A percentile compares a stretch with the other conserved stretches of the same genome.
phyloP scores from a whole-genome alignment of 2,113 vertebrate genomes.

The Osmerus eperlanus region DNA sequence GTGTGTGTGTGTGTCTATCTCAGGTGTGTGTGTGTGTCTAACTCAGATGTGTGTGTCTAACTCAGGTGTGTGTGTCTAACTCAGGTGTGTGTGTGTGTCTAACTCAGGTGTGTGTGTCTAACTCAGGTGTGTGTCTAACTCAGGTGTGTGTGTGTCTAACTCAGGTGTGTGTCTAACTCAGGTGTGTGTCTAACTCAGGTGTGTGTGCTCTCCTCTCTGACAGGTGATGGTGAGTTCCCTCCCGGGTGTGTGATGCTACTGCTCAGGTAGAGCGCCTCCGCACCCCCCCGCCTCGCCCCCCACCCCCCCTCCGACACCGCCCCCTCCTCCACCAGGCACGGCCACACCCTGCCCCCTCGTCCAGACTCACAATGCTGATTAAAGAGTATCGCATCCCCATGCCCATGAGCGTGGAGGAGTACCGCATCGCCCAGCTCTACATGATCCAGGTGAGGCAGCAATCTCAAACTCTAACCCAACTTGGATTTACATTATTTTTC shows the following conservation, averaged over 20 bases:
- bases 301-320: conserved; percentile 5
- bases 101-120: too few species aligned
- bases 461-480: too few species aligned
- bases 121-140: too few species aligned
- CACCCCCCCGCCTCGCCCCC: conserved; percentile 34
- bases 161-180: too few species aligned
- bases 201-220: background rate
- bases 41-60: too few species aligned
- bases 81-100: too few species aligned
- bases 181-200: background rate
- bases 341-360: conserved; percentile 43
- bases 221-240: conserved; percentile 41
- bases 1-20: too few species aligned
- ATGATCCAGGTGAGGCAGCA: conserved; percentile 90
- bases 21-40: too few species aligned
- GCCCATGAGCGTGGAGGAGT: conserved; percentile 96
- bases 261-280: conserved; percentile 34
- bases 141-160: too few species aligned
- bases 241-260: conserved; percentile 40
- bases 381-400: conserved; percentile 97
- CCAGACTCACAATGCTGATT: conserved; percentile 89
- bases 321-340: conserved; percentile 55
- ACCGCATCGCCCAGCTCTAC: conserved; percentile 96
- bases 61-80: too few species aligned
- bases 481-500: background rate